Evolutionary conservation across 2,797 vertebrate genomes (phyloP), one percentile per base, ranked within the genome.

Genomic region (Clarias fuscus): DNA sequence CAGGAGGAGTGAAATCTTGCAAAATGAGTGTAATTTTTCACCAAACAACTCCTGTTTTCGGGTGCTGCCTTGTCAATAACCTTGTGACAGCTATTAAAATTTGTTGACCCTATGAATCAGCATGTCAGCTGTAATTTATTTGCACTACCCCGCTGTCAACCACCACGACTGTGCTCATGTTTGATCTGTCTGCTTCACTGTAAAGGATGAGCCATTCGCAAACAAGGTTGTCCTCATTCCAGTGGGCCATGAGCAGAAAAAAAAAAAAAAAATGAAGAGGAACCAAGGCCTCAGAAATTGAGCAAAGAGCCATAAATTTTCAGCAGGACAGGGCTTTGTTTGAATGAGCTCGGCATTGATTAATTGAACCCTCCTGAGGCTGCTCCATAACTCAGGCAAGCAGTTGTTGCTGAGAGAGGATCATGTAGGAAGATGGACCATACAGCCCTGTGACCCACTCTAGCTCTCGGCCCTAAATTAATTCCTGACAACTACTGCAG

Each of bases 301-400:
- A 82, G 85, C 64, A 67, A 84, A 83, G 79, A 71, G 85, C 82
- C 73, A 89, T 90, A 83, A 71, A 90, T 90, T 90, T 87, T 83
- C 85, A 82, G 56, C 30, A 84, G 64, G 88, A 88, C 88, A 88
- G 56, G 82, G 87, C 85, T 90, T 90, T 87, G 90, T 90, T 88
- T 90, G 88, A 90, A 90, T 84, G 90, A 88, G 86, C 88, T 88
- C 89, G 86, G 68, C 89, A 90, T 87, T 90, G 89, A 90, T 91
- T 90, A 87, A 90, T 89, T 83, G 56, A 85, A 89, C 67, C 85
- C 89, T 89, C 88, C 85, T 67, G 86, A 88, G 88, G 88, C 83
- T 75, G n/a, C 75, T 59, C 84, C 73, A 89, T 89, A 91, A 90
- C 86, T 91, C 90, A 90, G 73, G 64, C 82, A 88, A 82, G 86